phyloP scores from a whole-genome alignment of 2,113 vertebrate species.

The Crotophaga sulcirostris region DNA sequence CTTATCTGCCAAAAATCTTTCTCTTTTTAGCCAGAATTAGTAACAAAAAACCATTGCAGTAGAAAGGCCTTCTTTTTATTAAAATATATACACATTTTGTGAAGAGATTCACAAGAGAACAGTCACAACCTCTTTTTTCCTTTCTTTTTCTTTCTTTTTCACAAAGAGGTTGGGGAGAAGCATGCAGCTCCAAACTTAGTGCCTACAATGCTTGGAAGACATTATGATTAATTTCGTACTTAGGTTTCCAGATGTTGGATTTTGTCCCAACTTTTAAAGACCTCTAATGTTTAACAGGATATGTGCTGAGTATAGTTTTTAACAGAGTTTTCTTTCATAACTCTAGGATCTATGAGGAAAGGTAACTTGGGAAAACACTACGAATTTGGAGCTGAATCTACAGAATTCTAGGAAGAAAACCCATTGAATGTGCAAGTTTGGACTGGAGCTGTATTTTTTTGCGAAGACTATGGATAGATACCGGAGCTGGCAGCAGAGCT shows the following conservation, averaged over 20 bases:
- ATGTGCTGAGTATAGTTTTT: slow-evolving; percentile 55
- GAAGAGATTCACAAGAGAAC: slow-evolving; percentile 19
- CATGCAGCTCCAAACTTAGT: neutral
- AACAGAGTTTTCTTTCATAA: slow-evolving; percentile 71
- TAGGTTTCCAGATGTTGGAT: slow-evolving; percentile 77
- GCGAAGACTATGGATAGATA: slow-evolving; percentile 67
- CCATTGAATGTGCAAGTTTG: neutral
- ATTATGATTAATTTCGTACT: slow-evolving; percentile 58
- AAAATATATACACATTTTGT: neutral
- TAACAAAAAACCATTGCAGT: neutral
- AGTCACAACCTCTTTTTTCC: neutral
- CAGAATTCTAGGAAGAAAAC: neutral
- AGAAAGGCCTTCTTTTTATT: neutral
- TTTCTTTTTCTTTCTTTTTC: neutral
- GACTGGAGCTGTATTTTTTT: neutral
- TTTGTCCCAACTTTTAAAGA: slow-evolving; percentile 56
- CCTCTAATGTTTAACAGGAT: slow-evolving; percentile 72
- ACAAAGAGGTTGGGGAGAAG: neutral
- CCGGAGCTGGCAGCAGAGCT: slow-evolving; percentile 16
- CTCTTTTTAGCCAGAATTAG: neutral
- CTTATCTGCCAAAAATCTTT: slow-evolving; percentile 11
- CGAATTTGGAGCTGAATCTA: neutral
- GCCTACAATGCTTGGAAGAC: slow-evolving; percentile 40
- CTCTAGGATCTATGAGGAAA: slow-evolving; percentile 71
- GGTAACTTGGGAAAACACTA: slow-evolving; percentile 1